Percentiles rank a stretch among this genome's conserved stretches.
phyloP scores from a whole-genome alignment of 2,888 invertebrate species.

The Melanotus villosus region DNA sequence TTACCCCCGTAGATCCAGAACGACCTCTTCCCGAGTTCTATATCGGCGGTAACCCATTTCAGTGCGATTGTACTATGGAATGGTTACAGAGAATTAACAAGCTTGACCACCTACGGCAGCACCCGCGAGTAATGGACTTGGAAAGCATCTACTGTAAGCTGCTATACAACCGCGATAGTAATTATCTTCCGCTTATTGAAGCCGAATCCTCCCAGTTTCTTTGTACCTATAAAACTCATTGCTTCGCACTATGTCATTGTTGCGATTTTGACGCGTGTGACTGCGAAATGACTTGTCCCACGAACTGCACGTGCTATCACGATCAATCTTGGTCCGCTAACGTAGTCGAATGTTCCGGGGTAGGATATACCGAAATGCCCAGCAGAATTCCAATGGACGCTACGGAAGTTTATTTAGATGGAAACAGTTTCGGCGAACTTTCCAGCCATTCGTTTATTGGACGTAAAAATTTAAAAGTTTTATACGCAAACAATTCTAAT shows the following conservation, averaged over 20 bases:
- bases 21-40: constrained; percentile 89
- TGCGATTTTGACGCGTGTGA: constrained; percentile 98
- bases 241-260: constrained; percentile 95
- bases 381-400: constrained; percentile 95
- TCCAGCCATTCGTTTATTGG: constrained; percentile 93
- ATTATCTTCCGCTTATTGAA: constrained; percentile 88
- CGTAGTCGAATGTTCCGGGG: constrained; percentile 91
- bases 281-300: constrained; percentile 97
- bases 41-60: constrained; percentile 94
- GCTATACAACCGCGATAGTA: constrained; percentile 86
- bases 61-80: constrained; percentile 96
- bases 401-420: constrained; percentile 94
- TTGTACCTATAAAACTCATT: constrained; percentile 93
- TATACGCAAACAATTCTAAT: constrained; percentile 91
- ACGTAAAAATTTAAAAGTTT: constrained; percentile 88
- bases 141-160: constrained; percentile 92
- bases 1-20: constrained; percentile 84
- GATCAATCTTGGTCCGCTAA: constrained; percentile 95
- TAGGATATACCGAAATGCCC: constrained; percentile 87
- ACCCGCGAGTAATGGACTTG: constrained; percentile 92
- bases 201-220: constrained; percentile 92
- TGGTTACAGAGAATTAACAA: constrained; percentile 95
- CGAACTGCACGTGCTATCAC: constrained; percentile 94
- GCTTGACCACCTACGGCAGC: constrained; percentile 85
- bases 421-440: constrained; percentile 90